Conservation (phyloP, 2,797 vertebrate genomes). For the Mallotus villosus region DNA sequence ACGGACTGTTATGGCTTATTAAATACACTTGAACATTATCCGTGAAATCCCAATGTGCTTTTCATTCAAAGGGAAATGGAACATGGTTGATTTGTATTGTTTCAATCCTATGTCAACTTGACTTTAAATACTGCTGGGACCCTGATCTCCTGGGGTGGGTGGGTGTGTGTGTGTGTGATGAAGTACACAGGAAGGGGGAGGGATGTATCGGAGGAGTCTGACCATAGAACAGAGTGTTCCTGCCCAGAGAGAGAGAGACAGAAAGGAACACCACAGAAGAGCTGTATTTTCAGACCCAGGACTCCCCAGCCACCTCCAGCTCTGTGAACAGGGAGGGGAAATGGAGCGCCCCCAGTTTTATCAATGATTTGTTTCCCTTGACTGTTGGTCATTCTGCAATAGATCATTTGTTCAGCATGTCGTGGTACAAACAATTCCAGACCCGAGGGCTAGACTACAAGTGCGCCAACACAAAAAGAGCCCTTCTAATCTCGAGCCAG, state of each 20-base stretch:
- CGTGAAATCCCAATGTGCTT: neutral
- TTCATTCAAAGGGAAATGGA: neutral
- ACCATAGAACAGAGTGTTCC: slow-evolving; percentile 28
- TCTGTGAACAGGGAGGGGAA: neutral
- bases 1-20: neutral
- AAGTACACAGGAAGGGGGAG: slow-evolving; percentile 1
- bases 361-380: neutral
- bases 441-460: neutral
- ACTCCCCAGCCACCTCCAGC: neutral
- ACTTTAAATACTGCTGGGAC: neutral
- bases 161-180: neutral
- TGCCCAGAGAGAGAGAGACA: slow-evolving; percentile 10
- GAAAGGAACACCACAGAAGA: slow-evolving; percentile 17
- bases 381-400: neutral
- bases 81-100: too few relatives aligned
- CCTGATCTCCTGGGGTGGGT: neutral
- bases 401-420: neutral
- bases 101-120: too few relatives aligned
- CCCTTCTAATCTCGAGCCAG: neutral
- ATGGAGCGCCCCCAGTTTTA: neutral
- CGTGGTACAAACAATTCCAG: neutral
- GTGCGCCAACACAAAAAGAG: neutral
- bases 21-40: neutral
- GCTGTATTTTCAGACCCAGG: neutral
- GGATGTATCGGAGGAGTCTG: neutral